phyloP scores from a whole-genome alignment of 2,888 invertebrate genomes.

The Lasioglossum malachurum region DNA sequence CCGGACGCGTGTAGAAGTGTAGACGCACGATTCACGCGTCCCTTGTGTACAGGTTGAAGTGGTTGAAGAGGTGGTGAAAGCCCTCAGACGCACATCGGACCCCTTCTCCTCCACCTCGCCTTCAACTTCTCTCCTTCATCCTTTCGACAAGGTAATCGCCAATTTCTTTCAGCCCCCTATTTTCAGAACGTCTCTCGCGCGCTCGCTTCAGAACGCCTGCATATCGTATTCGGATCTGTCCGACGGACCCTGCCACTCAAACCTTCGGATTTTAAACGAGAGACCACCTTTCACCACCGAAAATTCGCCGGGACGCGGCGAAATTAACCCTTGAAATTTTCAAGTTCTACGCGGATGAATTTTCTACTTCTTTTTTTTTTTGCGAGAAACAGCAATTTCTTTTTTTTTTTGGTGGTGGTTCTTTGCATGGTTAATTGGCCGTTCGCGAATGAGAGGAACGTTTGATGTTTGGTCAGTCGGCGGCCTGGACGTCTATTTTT shows the following conservation, averaged over 20 bases:
- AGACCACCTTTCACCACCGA: conserved; percentile 6
- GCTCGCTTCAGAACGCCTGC: conserved; percentile 1
- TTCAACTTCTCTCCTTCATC: conserved; percentile 22
- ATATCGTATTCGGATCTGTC: conserved; percentile 73
- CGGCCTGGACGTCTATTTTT: too few species aligned
- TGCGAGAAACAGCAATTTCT: neutral
- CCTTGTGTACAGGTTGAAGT: conserved; percentile 20
- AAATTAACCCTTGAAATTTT: conserved; percentile 1
- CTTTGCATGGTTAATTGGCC: neutral
- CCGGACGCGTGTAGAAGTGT: neutral
- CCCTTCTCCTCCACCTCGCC: conserved; percentile 7
- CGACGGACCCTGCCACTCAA: conserved; percentile 36
- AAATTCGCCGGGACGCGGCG: neutral
- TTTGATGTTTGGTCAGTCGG: neutral
- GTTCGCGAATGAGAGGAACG: neutral
- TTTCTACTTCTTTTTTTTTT: neutral
- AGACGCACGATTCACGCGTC: conserved; percentile 79
- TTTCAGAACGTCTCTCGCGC: conserved; percentile 66
- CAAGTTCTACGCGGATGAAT: neutral
- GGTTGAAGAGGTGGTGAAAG: conserved; percentile 19
- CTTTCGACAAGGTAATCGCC: conserved; percentile 39
- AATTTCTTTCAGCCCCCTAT: conserved; percentile 58
- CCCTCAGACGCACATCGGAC: conserved; percentile 29
- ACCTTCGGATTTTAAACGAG: conserved; percentile 1
- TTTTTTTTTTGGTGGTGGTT: neutral